phyloP scores from a whole-genome alignment of 1,140 invertebrate genomes.

The Temnothorax nylanderi region DNA sequence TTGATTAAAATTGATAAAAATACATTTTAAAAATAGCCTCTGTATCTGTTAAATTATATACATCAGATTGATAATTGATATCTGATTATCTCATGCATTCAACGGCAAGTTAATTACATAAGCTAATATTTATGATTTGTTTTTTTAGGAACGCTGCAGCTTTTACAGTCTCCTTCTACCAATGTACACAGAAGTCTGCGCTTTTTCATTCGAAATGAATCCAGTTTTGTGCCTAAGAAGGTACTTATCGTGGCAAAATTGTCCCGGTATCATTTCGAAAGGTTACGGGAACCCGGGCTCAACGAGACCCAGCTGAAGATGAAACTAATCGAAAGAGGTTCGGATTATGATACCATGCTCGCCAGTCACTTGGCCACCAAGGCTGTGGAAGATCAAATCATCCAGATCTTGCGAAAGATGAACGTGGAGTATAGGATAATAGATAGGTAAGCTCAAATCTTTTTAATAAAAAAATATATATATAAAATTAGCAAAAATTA shows the following conservation, averaged over 20 bases:
- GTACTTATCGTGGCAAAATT: conserved; percentile 95
- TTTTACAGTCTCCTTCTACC: conserved; percentile 53
- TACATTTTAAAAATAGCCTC: neutral
- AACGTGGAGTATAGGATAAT: conserved; percentile 94
- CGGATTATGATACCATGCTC: conserved; percentile 92
- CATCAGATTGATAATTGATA: neutral
- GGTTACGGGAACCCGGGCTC: conserved; percentile 89
- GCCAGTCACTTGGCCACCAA: conserved; percentile 93
- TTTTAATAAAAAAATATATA: too few species aligned
- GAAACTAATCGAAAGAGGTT: conserved; percentile 90
- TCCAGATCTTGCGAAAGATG: conserved; percentile 88
- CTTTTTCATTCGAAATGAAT: conserved; percentile 62
- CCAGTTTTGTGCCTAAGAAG: conserved; percentile 83
- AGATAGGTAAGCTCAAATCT: conserved; percentile 87
- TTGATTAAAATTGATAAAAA: neutral
- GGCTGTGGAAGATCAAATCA: conserved; percentile 89
- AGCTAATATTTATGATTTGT: neutral
- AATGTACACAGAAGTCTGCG: conserved; percentile 12
- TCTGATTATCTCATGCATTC: neutral
- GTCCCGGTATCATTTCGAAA: conserved; percentile 96
- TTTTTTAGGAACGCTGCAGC: conserved; percentile 67
- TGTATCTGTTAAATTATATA: neutral
- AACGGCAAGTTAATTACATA: neutral
- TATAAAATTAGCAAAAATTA: too few species aligned
- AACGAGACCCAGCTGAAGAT: conserved; percentile 90